Percentiles rank a stretch among this genome's conserved stretches.
These are phyloP conservation scores for Chymomyza caudatula DNA, from an alignment of 2,888 invertebrate species.

Conservation along the genomic window DNA sequence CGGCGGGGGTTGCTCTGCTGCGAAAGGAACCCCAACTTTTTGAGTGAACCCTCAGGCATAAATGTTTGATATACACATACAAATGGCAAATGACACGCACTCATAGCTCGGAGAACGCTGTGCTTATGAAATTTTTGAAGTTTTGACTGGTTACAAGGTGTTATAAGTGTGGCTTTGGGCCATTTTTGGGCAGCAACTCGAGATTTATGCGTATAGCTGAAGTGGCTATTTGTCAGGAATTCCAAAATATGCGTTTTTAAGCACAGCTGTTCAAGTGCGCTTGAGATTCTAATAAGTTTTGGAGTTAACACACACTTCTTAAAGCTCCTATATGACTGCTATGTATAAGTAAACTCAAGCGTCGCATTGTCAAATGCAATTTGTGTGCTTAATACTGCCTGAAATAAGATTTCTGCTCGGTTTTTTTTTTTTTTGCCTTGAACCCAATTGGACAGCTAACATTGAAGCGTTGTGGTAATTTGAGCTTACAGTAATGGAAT, in stretches of 20 bases:
- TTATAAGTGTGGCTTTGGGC: conserved; percentile 54
- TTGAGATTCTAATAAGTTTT: conserved; percentile 32
- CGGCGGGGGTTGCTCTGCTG: neutral
- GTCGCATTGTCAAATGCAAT: conserved; percentile 50
- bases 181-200: neutral
- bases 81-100: neutral
- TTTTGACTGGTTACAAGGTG: conserved; percentile 51
- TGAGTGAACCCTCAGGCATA: neutral
- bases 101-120: neutral
- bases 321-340: too few species aligned
- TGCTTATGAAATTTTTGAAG: conserved; percentile 21
- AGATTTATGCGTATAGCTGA: conserved; percentile 14
- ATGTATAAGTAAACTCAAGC: neutral
- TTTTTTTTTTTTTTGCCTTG: neutral
- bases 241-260: conserved; percentile 2
- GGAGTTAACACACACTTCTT: neutral
- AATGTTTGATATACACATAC: neutral
- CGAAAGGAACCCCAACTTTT: neutral
- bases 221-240: conserved; percentile 12
- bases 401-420: conserved; percentile 57
- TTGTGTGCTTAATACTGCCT: conserved; percentile 68
- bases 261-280: conserved; percentile 57
- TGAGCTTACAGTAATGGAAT: conserved; percentile 67
- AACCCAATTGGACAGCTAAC: conserved; percentile 17
- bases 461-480: conserved; percentile 53